Percentiles rank a stretch among this genome's conserved stretches.
Evolutionary conservation across 2,888 invertebrate species (phyloP).

Genomic region (Podotricha telesiphe): DNA sequence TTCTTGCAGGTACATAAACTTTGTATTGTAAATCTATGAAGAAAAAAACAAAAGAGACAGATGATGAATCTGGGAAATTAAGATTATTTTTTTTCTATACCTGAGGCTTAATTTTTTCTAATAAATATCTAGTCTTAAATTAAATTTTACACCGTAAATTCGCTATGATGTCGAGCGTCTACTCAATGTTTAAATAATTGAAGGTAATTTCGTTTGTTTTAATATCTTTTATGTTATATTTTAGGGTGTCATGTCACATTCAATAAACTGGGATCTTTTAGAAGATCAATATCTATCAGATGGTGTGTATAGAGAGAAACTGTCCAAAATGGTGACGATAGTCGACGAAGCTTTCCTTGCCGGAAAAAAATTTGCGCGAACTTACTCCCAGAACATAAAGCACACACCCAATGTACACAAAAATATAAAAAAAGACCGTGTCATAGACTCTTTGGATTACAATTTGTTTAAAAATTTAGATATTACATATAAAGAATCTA

Average conservation of each 20-base stretch:
- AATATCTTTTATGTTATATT: slow-evolving; percentile 48
- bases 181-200: no score
- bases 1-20: slow-evolving; percentile 90
- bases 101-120: no score
- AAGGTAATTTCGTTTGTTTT: no score
- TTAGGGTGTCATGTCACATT: slow-evolving; percentile 97
- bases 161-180: no score
- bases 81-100: no score
- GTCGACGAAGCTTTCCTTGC: slow-evolving; percentile 89
- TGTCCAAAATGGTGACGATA: slow-evolving; percentile 93
- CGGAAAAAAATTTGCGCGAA: slow-evolving; percentile 89
- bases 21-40: no score
- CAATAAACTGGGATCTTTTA: slow-evolving; percentile 96
- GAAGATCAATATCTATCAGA: slow-evolving; percentile 94
- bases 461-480: slow-evolving; percentile 53
- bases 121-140: no score
- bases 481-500: slow-evolving; percentile 61
- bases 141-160: no score
- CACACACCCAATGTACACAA: slow-evolving; percentile 10
- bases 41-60: no score
- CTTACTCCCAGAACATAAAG: slow-evolving; percentile 73
- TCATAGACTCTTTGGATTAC: slow-evolving; percentile 35
- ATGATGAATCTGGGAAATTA: no score
- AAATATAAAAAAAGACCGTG: slow-evolving; percentile 24
- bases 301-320: slow-evolving; percentile 90